Conservation (phyloP, 2,888 invertebrate species). For the Megastigmus dorsalis region DNA sequence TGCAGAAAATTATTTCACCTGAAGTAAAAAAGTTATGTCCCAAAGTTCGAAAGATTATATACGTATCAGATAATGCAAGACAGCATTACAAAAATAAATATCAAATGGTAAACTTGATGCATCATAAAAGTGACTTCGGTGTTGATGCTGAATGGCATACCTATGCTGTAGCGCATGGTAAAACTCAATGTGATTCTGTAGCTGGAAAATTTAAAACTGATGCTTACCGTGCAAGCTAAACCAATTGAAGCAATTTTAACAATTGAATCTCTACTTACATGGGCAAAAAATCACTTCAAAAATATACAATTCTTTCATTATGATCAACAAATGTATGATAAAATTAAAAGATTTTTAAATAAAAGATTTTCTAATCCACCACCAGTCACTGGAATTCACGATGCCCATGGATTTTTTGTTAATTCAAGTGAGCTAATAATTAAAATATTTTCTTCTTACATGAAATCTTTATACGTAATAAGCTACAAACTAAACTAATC, state of each 20-base stretch:
- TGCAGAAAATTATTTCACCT: constrained; percentile 31
- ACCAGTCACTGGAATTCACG: no score
- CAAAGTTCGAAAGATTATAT: background rate
- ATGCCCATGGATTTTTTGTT: no score
- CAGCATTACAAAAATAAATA: background rate
- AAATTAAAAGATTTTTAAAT: no score
- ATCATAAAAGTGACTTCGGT: background rate
- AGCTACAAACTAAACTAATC: no score
- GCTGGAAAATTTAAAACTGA: background rate
- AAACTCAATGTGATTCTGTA: background rate
- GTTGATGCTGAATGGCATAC: background rate
- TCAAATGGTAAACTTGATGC: background rate
- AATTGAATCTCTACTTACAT: background rate
- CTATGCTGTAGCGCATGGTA: constrained; percentile 2
- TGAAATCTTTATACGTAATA: no score
- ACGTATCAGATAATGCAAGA: background rate
- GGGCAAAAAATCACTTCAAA: background rate
- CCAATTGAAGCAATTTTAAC: background rate
- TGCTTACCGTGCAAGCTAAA: background rate
- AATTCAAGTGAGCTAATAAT: no score
- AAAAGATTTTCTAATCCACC: no score
- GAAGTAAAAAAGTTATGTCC: no score
- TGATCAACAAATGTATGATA: no score
- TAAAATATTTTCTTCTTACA: no score
- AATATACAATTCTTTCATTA: background rate